Base-by-base conservation (phyloP, 1,140 invertebrate species). In the Bradysia coprophila region DNA sequence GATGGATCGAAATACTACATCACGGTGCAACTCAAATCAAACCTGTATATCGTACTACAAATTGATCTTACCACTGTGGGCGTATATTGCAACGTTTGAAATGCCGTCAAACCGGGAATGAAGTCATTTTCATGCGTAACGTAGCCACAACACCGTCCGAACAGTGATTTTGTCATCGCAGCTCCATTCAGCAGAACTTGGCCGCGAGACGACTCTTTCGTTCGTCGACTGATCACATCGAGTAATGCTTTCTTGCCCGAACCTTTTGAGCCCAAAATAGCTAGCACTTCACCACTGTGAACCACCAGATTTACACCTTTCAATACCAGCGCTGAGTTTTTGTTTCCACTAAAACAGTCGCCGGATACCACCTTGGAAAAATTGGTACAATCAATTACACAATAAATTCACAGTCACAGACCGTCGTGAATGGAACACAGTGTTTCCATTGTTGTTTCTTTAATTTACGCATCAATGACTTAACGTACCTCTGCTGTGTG, bases 231-330 rank as follows among this genome's bases (percentile, higher is more conserved):
- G 21, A 93, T 90, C 2, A 93, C 87, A 56, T 93, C 89, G 4
- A 94, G 62, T 2, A 94, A 66, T 1, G 89, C 87, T 41, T 84
- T 68, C 57, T 94, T 94, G 0, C 90, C 89, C 28, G 44, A 56
- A 75, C 87, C 88, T 71, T 93, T 94, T 0, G 87, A 92, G 6
- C 90, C 90, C 6, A 94, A 64, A 45, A 94, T 77, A 16, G 89
- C 89, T 50, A 91, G 76, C 31, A 94, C 84, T 64, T 93, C 89
- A 11, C 87, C 87, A 34, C 85, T 83, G 53, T 88, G 81, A 0
- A 92, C 85, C 44, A 83, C 78, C 38, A 92, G 71, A 11, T 85
- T 89, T 3, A 93, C 82, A 69, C 92, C 87, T 64, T 91, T 87
- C 1, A 94, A 66, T 33, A 94, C 87, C 10, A 87, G 67, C 15